phyloP scores from a whole-genome alignment of 2,888 invertebrate genomes.

The Amblyjoppa proteus region DNA sequence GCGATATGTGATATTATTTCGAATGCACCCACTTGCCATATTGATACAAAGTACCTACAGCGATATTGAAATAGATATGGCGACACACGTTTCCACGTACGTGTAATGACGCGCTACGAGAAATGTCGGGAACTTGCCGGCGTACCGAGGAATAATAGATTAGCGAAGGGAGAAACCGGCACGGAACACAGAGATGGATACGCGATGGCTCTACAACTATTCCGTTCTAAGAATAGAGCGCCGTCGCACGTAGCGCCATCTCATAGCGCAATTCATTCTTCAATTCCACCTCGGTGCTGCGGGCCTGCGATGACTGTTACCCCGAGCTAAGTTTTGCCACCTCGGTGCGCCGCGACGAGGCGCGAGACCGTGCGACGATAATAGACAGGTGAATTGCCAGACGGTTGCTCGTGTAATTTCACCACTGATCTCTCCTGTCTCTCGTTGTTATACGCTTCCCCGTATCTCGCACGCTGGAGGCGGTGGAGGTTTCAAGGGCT shows the following conservation, averaged over 20 bases:
- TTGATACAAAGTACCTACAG: conserved; percentile 2
- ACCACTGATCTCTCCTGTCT: conserved; percentile 24
- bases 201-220: conserved; percentile 22
- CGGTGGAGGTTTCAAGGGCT: neutral
- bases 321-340: conserved; percentile 43
- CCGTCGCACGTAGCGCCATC: conserved; percentile 8
- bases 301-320: conserved; percentile 8
- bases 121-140: conserved; percentile 59
- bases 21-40: conserved; percentile 35
- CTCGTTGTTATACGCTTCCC: neutral
- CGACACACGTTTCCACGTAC: conserved; percentile 31
- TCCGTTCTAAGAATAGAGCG: conserved; percentile 51
- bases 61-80: conserved; percentile 18
- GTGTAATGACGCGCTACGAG: conserved; percentile 45
- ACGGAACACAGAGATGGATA: neutral
- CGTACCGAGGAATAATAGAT: conserved; percentile 72
- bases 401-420: conserved; percentile 40
- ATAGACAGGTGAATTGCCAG: conserved; percentile 56
- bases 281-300: conserved; percentile 41
- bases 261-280: conserved; percentile 42
- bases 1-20: conserved; percentile 24
- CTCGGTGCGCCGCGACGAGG: conserved; percentile 38
- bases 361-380: conserved; percentile 34
- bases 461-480: neutral
- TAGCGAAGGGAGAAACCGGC: conserved; percentile 66